Evolutionary conservation across 2,888 invertebrate species (phyloP), one percentile per base, ranked within the genome.

Genomic region (Prionchulus punctatus): DNA sequence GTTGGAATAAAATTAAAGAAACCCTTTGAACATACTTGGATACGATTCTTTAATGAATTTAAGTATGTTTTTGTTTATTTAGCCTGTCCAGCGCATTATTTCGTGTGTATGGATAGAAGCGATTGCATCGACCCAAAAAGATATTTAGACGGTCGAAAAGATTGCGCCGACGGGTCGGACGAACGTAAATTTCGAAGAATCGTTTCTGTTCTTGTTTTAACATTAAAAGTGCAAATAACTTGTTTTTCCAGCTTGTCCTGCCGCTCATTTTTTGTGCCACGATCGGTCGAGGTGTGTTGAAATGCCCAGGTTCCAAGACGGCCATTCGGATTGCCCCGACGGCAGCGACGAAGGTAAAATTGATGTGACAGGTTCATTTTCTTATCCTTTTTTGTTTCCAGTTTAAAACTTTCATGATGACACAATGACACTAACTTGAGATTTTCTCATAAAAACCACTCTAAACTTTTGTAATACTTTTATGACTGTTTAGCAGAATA

Each of bases 331-430:
- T 54, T 73, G 72, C 57, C 59, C 60, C 21, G 72, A 72, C 60
- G 66, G 65, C 25, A 69, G 69, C 12, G 72, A 72, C 61, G 72
- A 72, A 67, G 70, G 71, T 71, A 55, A 60, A 64, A 48, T 27
- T 45, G 18, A 7, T 7, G 36, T 7, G n/a, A n/a, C n/a, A n/a
- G n/a, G n/a, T n/a, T n/a, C n/a, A n/a, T n/a, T n/a, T n/a, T n/a
- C n/a, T n/a, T n/a, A n/a, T n/a, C n/a, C n/a, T n/a, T n/a, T n/a
- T n/a, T n/a, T n/a, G n/a, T n/a, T n/a, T n/a, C n/a, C n/a, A n/a
- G n/a, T n/a, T n/a, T n/a, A n/a, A n/a, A n/a, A n/a, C n/a, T n/a
- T n/a, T n/a, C n/a, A n/a, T n/a, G n/a, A n/a, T n/a, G n/a, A n/a
- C n/a, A n/a, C n/a, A n/a, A n/a, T n/a, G n/a, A n/a, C n/a, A n/a